Evolutionary conservation across 1,140 invertebrate genomes (phyloP).

Genomic region (Diorhabda carinulata): DNA sequence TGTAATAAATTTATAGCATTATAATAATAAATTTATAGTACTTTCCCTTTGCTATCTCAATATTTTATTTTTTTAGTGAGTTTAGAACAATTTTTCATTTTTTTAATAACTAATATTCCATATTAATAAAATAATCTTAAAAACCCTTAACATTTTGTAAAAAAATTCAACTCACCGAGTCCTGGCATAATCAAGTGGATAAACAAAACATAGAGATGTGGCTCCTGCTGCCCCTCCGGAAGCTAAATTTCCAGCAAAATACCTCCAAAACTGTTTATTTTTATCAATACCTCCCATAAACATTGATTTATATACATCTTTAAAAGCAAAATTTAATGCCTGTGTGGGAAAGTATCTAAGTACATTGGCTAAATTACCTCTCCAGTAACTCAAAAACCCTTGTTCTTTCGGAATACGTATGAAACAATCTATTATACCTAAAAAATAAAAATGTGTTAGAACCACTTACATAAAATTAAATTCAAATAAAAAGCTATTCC

Average conservation of each 20-base stretch:
- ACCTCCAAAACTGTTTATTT: slow-evolving; percentile 79
- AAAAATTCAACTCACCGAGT: slow-evolving; percentile 62
- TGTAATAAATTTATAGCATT: too few species aligned
- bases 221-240: slow-evolving; percentile 93
- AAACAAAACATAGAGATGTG: slow-evolving; percentile 90
- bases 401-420: slow-evolving; percentile 82
- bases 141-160: too few species aligned
- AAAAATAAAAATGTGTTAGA: slow-evolving; percentile 27
- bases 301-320: slow-evolving; percentile 81
- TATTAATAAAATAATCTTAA: too few species aligned
- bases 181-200: slow-evolving; percentile 91
- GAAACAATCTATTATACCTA: slow-evolving; percentile 83
- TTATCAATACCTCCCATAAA: slow-evolving; percentile 84
- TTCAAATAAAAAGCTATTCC: not conserved
- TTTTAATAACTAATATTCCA: too few species aligned
- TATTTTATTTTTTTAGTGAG: too few species aligned
- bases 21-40: too few species aligned
- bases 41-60: too few species aligned
- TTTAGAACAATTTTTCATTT: too few species aligned
- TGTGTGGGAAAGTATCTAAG: slow-evolving; percentile 94
- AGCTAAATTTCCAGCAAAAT: slow-evolving; percentile 81
- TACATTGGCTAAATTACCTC: slow-evolving; percentile 91
- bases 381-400: slow-evolving; percentile 81
- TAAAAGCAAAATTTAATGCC: slow-evolving; percentile 94
- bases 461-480: not conserved